phyloP scores from a whole-genome alignment of 64 coral and sea anemone species.

The Dendrophyllia cribrosa region DNA sequence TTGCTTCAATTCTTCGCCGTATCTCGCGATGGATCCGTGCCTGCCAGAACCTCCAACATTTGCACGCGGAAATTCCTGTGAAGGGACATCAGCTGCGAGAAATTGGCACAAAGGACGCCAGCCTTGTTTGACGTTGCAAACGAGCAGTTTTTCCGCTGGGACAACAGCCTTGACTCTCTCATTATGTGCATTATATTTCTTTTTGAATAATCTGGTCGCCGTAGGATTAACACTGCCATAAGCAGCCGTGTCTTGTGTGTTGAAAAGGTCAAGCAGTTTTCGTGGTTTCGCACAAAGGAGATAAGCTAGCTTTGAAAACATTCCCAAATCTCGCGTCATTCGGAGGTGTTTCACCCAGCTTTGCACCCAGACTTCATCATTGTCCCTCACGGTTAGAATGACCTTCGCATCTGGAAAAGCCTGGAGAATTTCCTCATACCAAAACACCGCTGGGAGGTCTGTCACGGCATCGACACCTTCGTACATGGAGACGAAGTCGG shows the following conservation, averaged over 20 bases:
- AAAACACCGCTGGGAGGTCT: constrained; percentile 1
- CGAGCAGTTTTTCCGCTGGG: constrained; percentile 11
- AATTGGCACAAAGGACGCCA: constrained; percentile 47
- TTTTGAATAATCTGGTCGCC: not conserved
- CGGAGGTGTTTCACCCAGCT: constrained; percentile 18
- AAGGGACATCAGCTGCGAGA: not conserved
- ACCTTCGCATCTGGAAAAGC: constrained; percentile 47
- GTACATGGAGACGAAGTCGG: constrained; percentile 31
- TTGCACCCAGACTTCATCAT: constrained; percentile 49
- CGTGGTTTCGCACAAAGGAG: not conserved
- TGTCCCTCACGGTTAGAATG: constrained; percentile 16
- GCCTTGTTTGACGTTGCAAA: constrained; percentile 39
- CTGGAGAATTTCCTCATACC: constrained; percentile 24
- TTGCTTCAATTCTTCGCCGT: not conserved
- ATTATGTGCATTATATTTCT: constrained; percentile 38
- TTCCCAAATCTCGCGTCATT: not conserved
- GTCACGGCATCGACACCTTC: constrained; percentile 26
- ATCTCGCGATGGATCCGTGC: not conserved
- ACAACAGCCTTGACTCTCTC: constrained; percentile 22
- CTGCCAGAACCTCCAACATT: not conserved
- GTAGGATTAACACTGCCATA: constrained; percentile 21
- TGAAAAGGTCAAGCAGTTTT: not conserved
- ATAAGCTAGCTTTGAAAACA: not conserved
- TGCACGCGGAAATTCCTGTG: not conserved
- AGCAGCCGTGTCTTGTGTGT: not conserved